Evolutionary conservation across 2,797 vertebrate species (phyloP).

Genomic region (Meda fulgida): DNA sequence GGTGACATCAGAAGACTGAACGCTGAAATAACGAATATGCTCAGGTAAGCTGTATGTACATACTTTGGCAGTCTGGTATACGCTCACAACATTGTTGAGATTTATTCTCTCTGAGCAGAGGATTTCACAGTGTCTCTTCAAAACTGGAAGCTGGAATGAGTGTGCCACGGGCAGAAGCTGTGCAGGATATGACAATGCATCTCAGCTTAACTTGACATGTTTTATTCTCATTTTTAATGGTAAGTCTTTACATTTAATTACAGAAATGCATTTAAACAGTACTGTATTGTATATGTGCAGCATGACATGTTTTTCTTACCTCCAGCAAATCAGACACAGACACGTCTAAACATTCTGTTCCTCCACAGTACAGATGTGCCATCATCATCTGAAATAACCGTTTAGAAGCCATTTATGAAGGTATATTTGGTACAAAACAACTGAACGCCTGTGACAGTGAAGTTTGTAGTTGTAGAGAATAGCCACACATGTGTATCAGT

Average conservation of each 20-base stretch:
- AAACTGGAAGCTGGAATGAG: conserved; percentile 85
- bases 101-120: conserved; percentile 84
- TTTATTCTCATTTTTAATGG: not conserved
- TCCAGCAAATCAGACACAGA: conserved; percentile 82
- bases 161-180: conserved; percentile 87
- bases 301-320: conserved; percentile 74
- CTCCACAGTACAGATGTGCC: conserved; percentile 93
- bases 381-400: conserved; percentile 83
- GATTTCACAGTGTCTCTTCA: conserved; percentile 89
- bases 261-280: not conserved
- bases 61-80: conserved; percentile 90
- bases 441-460: too few relatives aligned
- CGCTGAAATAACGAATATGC: not conserved
- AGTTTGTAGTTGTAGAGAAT: too few relatives aligned
- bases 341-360: conserved; percentile 83
- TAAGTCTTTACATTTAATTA: not conserved
- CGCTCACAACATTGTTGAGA: conserved; percentile 78
- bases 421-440: too few relatives aligned
- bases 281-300: not conserved
- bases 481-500: too few relatives aligned
- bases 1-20: not conserved
- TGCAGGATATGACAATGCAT: not conserved
- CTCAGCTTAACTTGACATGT: not conserved
- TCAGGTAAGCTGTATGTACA: not conserved
- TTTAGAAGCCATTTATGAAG: not conserved